phyloP scores from a whole-genome alignment of 2,888 invertebrate genomes.

The Terebella lapidaria region DNA sequence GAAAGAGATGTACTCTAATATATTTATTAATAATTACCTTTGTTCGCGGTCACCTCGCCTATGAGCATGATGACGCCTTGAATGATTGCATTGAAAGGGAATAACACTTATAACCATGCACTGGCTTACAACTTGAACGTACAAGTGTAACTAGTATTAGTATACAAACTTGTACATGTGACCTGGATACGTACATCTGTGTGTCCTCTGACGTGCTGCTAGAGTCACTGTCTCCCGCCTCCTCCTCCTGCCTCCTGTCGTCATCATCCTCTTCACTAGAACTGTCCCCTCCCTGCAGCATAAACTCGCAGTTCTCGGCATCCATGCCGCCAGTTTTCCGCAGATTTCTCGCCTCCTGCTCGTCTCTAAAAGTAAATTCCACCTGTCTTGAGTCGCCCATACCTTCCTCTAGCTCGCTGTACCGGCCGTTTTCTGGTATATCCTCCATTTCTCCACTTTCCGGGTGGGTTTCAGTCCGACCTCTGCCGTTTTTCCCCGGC shows the following conservation, averaged over 20 bases:
- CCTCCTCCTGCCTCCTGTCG: conserved; percentile 7
- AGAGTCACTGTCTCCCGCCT: neutral
- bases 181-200: conserved; percentile 9
- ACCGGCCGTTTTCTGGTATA: neutral
- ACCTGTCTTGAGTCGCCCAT: neutral
- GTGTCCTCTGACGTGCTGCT: conserved; percentile 10
- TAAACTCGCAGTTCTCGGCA: neutral
- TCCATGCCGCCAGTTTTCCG: neutral
- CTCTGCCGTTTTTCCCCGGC: neutral
- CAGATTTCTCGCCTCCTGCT: neutral
- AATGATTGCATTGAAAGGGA: too few species aligned
- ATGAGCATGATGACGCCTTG: too few species aligned
- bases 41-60: too few species aligned
- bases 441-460: neutral
- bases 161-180: too few species aligned
- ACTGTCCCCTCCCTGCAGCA: neutral
- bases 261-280: neutral
- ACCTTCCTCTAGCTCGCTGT: neutral
- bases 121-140: too few species aligned
- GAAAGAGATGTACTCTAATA: too few species aligned
- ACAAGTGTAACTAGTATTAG: too few species aligned
- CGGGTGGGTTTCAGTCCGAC: neutral
- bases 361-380: neutral
- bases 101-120: too few species aligned
- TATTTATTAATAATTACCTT: too few species aligned